Base-by-base conservation (phyloP, 2,888 invertebrate species). In the Eilema sororculum region DNA sequence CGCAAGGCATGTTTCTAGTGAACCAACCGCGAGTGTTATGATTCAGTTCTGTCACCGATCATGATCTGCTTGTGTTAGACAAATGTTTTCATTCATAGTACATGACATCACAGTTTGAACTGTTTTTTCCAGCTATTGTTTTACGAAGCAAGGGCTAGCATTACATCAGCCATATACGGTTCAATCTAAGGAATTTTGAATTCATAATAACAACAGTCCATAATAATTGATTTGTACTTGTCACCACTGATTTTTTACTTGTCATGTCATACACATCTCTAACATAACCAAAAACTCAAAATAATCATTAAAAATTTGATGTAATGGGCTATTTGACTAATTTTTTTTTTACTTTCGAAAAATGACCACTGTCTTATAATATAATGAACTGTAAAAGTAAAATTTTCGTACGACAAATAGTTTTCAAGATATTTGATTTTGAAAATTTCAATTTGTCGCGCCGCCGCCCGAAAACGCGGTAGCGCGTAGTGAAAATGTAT, bases 71-170 rank as follows among this genome's bases (percentile, higher is more conserved):
- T 68, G 33, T 75, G 62, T 75, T 66, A 75, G 73, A 69, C 28
- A 28, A 59, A 78, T 84, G 78, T 79, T 79, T 79, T 78, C 75
- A 84, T 82, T 83, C 74, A 46, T 68, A 65, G 61, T 66, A 70
- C 75, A 84, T 87, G 82, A 88, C 83, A 83, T 87, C 85, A 86
- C 80, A 75, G 72, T 63, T 73, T 73, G 71, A 77, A 78, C 78
- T 79, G 82, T 83, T 83, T 83, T 83, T 81, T 77, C 70, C 58
- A 68, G 41, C 84, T 72, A 88, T 89, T 89, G 89, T 89, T 80
- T 84, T 68, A 46, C 71, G 28, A 33, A 41, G 20, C 74, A 76
- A 76, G 82, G 58, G 25, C 60, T 30, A 37, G n/a, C 56, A 69
- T 65, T 65, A 57, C 65, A 56, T 65, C 65, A 65, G 33, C 33